Evolutionary conservation across 2,113 vertebrate species (phyloP).

Genomic region (Procavia capensis): DNA sequence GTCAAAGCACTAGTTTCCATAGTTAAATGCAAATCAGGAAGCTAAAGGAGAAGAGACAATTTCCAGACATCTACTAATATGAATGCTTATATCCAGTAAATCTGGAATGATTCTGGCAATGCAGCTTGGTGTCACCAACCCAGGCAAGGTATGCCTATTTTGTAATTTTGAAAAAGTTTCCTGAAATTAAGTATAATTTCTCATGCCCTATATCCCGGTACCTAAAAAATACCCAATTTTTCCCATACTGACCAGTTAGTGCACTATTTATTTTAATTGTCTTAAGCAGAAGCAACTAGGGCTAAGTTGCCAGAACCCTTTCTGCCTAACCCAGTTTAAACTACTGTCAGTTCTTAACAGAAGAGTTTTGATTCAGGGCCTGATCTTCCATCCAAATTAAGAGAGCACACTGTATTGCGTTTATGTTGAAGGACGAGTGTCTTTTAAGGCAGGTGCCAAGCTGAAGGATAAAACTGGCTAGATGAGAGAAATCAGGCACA

Average conservation of each 20-base stretch:
- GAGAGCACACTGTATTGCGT: neutral
- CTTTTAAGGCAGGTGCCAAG: neutral
- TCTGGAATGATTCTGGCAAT: neutral
- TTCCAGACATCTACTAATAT: neutral
- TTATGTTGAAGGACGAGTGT: neutral
- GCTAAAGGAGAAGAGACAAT: neutral
- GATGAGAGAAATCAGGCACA: neutral
- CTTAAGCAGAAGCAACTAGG: neutral
- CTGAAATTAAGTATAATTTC: neutral
- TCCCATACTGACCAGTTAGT: neutral
- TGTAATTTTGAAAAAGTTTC: neutral
- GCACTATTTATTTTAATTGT: neutral
- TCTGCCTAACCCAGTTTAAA: neutral
- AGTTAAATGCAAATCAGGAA: neutral
- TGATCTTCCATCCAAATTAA: neutral
- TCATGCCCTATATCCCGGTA: neutral
- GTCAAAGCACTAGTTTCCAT: neutral
- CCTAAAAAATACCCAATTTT: neutral
- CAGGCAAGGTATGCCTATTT: neutral
- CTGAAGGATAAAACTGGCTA: neutral
- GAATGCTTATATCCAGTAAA: neutral
- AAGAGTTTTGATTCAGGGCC: neutral
- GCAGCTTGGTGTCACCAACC: neutral
- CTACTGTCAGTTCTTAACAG: neutral
- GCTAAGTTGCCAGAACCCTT: neutral